Evolutionary conservation across 2,113 vertebrate genomes (phyloP).

Genomic region (Sinocyclocheilus rhinocerous): DNA sequence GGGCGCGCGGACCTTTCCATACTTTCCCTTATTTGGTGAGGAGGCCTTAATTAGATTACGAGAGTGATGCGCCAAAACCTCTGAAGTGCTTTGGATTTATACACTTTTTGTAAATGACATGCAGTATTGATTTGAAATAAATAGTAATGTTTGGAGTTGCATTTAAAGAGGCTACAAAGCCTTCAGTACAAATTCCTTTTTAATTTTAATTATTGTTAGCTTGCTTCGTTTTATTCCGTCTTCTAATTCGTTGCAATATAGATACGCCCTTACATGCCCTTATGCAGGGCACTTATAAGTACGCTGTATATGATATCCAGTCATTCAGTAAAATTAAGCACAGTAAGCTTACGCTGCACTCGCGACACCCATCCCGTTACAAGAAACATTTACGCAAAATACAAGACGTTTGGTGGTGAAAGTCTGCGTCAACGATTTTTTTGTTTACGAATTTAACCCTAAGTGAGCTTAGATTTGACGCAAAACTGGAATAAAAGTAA

Average conservation of each 20-base stretch:
- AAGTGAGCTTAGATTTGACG: background rate
- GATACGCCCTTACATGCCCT: background rate
- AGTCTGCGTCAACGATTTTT: background rate
- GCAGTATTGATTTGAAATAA: background rate
- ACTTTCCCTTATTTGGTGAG: constrained; percentile 81
- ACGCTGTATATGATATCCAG: background rate
- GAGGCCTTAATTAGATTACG: constrained; percentile 64
- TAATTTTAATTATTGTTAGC: background rate
- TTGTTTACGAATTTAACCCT: no score
- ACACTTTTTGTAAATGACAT: background rate
- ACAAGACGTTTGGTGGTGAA: background rate
- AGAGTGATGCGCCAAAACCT: constrained; percentile 59
- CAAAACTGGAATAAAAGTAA: background rate
- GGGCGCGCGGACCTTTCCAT: constrained; percentile 54
- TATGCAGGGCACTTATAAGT: background rate
- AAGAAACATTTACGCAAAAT: background rate
- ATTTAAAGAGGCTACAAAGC: background rate
- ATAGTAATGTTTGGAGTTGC: background rate
- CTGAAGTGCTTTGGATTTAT: constrained; percentile 25
- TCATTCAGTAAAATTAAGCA: background rate
- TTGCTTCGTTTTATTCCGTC: background rate
- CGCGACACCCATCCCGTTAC: background rate
- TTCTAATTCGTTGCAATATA: background rate
- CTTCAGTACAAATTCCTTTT: background rate
- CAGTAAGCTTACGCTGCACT: background rate